Evolutionary conservation across 2,113 vertebrate species (phyloP).

Genomic region (Coryphaenoides rupestris): DNA sequence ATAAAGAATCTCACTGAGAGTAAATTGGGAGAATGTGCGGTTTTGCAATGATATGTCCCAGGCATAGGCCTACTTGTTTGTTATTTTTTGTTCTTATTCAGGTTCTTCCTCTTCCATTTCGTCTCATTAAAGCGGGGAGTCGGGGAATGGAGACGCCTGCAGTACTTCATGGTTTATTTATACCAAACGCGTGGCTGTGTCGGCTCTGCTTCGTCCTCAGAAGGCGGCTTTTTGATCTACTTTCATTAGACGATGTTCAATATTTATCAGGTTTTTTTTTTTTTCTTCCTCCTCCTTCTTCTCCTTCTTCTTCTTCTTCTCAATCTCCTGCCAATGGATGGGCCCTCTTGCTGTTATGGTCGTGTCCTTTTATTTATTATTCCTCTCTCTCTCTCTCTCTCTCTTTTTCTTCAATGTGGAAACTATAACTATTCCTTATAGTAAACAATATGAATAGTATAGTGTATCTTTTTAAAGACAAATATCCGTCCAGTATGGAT

Average conservation of each 20-base stretch:
- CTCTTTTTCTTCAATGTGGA: slow-evolving; percentile 30
- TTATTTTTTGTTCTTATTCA: slow-evolving; percentile 36
- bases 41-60: slow-evolving; percentile 37
- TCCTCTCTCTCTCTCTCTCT: slow-evolving; percentile 12
- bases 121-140: slow-evolving; percentile 64
- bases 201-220: slow-evolving; percentile 53
- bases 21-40: slow-evolving; percentile 5
- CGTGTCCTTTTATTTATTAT: too few relatives aligned
- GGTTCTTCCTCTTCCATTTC: slow-evolving; percentile 6
- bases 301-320: background rate
- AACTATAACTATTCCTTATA: slow-evolving; percentile 29
- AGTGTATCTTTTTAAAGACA: slow-evolving; percentile 9
- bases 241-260: slow-evolving; percentile 72
- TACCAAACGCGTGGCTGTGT: slow-evolving; percentile 53
- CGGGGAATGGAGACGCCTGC: slow-evolving; percentile 54
- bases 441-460: slow-evolving; percentile 35
- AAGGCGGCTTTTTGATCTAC: slow-evolving; percentile 69
- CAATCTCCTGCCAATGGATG: too few relatives aligned
- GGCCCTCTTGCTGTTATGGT: too few relatives aligned
- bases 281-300: background rate
- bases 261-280: slow-evolving; percentile 69
- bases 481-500: background rate
- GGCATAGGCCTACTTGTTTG: slow-evolving; percentile 63
- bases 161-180: slow-evolving; percentile 70
- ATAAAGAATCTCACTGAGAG: too few relatives aligned